phyloP scores from a whole-genome alignment of 2,888 invertebrate genomes.

The Argyra leucocephala region DNA sequence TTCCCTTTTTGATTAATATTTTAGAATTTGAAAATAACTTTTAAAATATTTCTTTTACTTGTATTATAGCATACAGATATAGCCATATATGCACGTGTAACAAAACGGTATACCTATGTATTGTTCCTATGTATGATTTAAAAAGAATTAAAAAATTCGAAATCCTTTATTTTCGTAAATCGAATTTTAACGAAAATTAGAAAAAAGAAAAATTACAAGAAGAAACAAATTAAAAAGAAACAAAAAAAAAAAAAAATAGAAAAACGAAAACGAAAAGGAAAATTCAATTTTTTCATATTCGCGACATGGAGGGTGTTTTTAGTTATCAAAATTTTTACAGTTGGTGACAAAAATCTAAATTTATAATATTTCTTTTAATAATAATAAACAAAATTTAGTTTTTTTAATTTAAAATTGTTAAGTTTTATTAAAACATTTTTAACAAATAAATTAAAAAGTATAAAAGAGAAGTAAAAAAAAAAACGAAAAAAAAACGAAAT shows the following conservation, averaged over 20 bases:
- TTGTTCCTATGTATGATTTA: too few relatives aligned
- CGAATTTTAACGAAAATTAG: neutral
- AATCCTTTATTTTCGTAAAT: too few relatives aligned
- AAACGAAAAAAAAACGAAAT: neutral
- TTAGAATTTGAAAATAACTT: too few relatives aligned
- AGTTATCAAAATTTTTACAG: constrained; percentile 26
- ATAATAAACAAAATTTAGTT: constrained; percentile 15
- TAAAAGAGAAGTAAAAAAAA: too few relatives aligned
- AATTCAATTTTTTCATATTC: constrained; percentile 31
- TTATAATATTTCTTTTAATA: neutral
- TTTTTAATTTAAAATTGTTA: neutral
- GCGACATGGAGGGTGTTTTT: constrained; percentile 32
- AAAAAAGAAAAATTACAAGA: neutral
- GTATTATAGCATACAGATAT: too few relatives aligned
- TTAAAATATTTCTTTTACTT: too few relatives aligned
- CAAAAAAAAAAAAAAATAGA: neutral
- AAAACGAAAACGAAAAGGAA: constrained; percentile 19
- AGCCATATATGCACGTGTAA: too few relatives aligned
- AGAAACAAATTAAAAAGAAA: neutral
- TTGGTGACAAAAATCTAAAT: constrained; percentile 20
- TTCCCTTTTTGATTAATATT: too few relatives aligned
- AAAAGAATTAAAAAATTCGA: too few relatives aligned
- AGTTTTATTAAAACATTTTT: neutral
- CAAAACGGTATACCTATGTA: too few relatives aligned
- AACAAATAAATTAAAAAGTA: neutral